These are phyloP conservation scores for Diachasma alloeum DNA, from an alignment of 1,140 invertebrate genomes.

Conservation along the genomic window DNA sequence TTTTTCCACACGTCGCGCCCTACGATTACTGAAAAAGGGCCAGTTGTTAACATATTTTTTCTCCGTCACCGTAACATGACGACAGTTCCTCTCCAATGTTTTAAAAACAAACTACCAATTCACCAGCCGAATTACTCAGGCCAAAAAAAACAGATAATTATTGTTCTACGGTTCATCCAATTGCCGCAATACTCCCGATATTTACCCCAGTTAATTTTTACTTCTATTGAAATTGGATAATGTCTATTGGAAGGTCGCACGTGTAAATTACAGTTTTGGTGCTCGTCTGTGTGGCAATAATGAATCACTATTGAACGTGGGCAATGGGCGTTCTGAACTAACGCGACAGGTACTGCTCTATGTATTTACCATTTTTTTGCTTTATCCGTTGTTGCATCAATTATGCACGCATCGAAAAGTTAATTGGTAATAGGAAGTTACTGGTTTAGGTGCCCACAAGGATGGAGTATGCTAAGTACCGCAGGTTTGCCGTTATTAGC, in stretches of 20 bases:
- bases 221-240: background rate
- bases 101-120: background rate
- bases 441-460: background rate
- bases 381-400: background rate
- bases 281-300: background rate
- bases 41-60: no score
- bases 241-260: background rate
- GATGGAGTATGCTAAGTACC: background rate
- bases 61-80: no score
- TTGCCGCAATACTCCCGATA: background rate
- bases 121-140: background rate
- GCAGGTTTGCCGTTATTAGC: background rate
- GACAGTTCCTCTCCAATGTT: no score
- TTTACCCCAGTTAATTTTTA: background rate
- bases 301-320: slow-evolving; percentile 14
- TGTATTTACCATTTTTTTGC: background rate
- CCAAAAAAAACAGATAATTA: background rate
- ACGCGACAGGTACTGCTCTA: background rate
- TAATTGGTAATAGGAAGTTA: slow-evolving; percentile 3
- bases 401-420: background rate
- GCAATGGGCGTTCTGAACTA: background rate
- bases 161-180: background rate
- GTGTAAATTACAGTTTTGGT: slow-evolving; percentile 8
- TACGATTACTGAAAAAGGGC: no score
- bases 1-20: no score